Base-by-base conservation (phyloP, 2,888 invertebrate species). In the Sussaba pulchella region DNA sequence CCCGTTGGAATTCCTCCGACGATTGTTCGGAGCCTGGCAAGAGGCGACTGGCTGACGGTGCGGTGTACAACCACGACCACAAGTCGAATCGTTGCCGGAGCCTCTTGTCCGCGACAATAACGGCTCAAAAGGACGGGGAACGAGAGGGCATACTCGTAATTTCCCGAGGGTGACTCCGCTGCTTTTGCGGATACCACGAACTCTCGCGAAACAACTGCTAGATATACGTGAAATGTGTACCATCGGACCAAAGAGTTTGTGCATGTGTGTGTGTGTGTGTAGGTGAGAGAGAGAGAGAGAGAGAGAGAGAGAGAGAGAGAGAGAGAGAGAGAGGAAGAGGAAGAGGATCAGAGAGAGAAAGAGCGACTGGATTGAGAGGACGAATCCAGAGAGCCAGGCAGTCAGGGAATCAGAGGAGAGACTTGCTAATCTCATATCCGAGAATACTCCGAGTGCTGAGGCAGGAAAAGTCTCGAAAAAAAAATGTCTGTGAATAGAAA, bases 91-190 rank as follows among this genome's bases (percentile, higher is more conserved):
- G 36, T n/a, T 31, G 57, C 31, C 4, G 36, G 26, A 31, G 36
- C 31, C 61, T 61, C 21, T 61, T 61, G 70, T 57, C 57, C 43
- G 45, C 76, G 61, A 64, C 71, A 72, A 72, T 41, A 66, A 17
- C 31, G 19, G 50, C 26, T 45, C 21, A 41, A 52, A 26, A 52
- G 24, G 36, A 77, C 21, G 59, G 47, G 21, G 19, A 43, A 19
- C 45, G 43, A 41, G 72, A 67, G 39, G 50, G 81, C 59, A 74
- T 61, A 73, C 75, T 61, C 24, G 74, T 73, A 76, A 73, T 82
- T 83, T 75, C 77, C 77, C 81, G 81, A 66, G 81, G 81, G 81
- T 77, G 50, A 47, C n/a, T 73, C 54, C 21, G 12, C 14, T 36
- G 69, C 64, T 54, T 41, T 41, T 43, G 52, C 52, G 59, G 47